These are phyloP conservation scores for Hypselothyrea guttata DNA, from an alignment of 2,888 invertebrate genomes.

Conservation along the genomic window DNA sequence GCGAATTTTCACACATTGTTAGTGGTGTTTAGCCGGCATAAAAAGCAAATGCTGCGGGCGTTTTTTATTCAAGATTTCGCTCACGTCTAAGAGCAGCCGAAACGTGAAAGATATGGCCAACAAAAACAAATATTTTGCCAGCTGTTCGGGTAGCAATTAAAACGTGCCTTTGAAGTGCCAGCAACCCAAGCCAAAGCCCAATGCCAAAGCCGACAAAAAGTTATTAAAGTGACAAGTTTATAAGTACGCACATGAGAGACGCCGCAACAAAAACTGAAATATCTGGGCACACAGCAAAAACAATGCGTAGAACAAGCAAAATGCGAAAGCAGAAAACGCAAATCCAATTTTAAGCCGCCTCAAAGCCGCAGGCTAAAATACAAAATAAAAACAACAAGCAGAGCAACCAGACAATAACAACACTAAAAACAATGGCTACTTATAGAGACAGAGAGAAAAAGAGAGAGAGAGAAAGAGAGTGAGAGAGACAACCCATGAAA, in stretches of 20 bases:
- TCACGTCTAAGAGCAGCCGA: constrained; percentile 41
- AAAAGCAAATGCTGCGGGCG: constrained; percentile 63
- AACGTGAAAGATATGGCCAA: constrained; percentile 16
- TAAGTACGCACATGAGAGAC: constrained; percentile 57
- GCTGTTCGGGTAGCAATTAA: constrained; percentile 66
- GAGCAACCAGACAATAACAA: constrained; percentile 27
- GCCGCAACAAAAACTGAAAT: constrained; percentile 25
- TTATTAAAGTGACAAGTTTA: constrained; percentile 74
- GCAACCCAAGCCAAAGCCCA: constrained; percentile 2
- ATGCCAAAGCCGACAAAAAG: constrained; percentile 45
- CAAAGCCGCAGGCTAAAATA: constrained; percentile 66
- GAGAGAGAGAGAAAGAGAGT: constrained; percentile 1
- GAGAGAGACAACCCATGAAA: constrained; percentile 44
- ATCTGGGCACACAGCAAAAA: constrained; percentile 2
- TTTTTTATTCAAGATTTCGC: constrained; percentile 31
- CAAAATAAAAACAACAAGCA: constrained; percentile 30
- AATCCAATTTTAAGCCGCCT: constrained; percentile 73
- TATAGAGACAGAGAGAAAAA: constrained; percentile 41
- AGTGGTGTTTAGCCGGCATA: constrained; percentile 50
- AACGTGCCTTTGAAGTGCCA: constrained; percentile 54
- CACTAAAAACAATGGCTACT: constrained; percentile 71
- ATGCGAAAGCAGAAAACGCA: constrained; percentile 62
- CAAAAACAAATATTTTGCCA: constrained; percentile 41
- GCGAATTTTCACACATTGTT: constrained; percentile 72
- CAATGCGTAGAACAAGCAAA: constrained; percentile 18